A percentile compares a stretch with the other conserved stretches of the same genome.
Conservation (phyloP, 2,888 invertebrate species). For the Unio pictorum region DNA sequence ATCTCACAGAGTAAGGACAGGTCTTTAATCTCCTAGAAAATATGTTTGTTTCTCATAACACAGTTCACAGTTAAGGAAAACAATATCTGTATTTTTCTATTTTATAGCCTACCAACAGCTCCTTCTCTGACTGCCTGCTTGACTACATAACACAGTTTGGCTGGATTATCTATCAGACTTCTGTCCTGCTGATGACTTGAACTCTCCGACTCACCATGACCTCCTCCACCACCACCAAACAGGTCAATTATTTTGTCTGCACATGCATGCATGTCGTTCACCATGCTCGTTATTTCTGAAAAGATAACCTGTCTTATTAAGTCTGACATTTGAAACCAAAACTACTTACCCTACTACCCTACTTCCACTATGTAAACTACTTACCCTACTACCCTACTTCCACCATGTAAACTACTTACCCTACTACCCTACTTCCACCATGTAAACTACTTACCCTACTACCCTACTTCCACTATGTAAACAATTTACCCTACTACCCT, state of each 20-base stretch:
- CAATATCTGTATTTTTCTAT: no score
- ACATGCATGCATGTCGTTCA: slow-evolving; percentile 79
- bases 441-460: no score
- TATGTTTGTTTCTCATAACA: background rate
- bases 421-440: no score
- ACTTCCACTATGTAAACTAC: no score
- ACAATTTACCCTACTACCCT: no score
- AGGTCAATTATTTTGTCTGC: slow-evolving; percentile 78
- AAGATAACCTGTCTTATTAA: slow-evolving; percentile 37
- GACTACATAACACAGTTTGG: slow-evolving; percentile 77
- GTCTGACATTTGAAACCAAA: background rate
- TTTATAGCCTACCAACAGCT: slow-evolving; percentile 75
- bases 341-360: no score
- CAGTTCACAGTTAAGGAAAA: no score
- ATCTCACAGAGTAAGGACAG: no score
- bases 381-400: no score
- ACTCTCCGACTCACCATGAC: slow-evolving; percentile 3
- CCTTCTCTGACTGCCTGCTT: slow-evolving; percentile 78
- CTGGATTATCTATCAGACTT: slow-evolving; percentile 73
- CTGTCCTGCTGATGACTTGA: slow-evolving; percentile 12
- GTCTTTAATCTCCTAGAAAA: background rate
- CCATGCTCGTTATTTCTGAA: slow-evolving; percentile 78
- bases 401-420: no score
- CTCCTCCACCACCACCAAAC: slow-evolving; percentile 70
- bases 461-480: no score